A percentile compares a stretch with the other conserved stretches of the same genome.
Evolutionary conservation across 2,113 vertebrate species (phyloP).

Genomic region (Mastomys coucha): DNA sequence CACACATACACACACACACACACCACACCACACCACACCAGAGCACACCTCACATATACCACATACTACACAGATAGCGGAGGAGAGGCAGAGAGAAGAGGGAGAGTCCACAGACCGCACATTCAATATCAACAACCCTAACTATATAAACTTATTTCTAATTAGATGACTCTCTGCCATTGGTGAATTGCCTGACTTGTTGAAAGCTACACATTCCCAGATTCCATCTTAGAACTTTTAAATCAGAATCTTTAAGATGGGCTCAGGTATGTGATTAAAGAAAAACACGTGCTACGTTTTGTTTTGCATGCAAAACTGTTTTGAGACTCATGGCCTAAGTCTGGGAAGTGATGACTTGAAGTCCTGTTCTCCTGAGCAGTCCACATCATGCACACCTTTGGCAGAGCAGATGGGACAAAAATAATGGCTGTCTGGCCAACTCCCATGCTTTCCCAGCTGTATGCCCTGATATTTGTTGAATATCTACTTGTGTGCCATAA

Average conservation of each 20-base stretch:
- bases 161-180: not conserved
- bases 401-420: not conserved
- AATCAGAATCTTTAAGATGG: not conserved
- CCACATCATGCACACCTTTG: not conserved
- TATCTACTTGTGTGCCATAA: not conserved
- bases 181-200: not conserved
- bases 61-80: not conserved
- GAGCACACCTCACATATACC: not conserved
- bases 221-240: not conserved
- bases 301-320: not conserved
- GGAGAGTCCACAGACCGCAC: not conserved
- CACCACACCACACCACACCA: not conserved
- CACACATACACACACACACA: not conserved
- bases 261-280: not conserved
- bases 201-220: not conserved
- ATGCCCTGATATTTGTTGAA: not conserved
- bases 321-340: not conserved
- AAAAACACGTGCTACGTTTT: not conserved
- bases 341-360: not conserved
- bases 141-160: not conserved
- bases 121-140: not conserved
- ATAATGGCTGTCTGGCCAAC: not conserved
- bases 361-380: not conserved
- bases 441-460: not conserved
- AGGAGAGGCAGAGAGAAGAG: too few species aligned